A percentile compares a stretch with the other conserved stretches of the same genome.
These are phyloP conservation scores for Drosophila quinaria DNA, from an alignment of 2,888 invertebrate genomes.

Conservation along the genomic window DNA sequence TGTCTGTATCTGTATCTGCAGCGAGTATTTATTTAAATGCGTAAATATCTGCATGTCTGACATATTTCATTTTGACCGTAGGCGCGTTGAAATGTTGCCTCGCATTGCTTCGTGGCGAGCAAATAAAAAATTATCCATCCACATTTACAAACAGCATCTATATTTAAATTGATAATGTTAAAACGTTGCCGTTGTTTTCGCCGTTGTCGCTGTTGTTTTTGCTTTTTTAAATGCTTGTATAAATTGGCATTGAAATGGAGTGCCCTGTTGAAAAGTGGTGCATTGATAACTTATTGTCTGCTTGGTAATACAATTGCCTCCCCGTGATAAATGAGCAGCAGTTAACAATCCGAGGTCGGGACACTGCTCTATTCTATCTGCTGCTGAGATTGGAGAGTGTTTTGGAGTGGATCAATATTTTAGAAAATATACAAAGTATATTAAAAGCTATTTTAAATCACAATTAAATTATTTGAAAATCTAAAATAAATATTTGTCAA, in stretches of 20 bases:
- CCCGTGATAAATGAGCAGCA: conserved; percentile 50
- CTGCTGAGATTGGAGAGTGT: neutral
- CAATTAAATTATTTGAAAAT: neutral
- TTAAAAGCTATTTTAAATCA: neutral
- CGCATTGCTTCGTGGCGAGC: conserved; percentile 50
- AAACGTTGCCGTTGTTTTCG: conserved; percentile 32
- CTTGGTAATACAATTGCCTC: conserved; percentile 3
- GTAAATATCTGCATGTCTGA: conserved; percentile 72
- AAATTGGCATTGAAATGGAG: conserved; percentile 52
- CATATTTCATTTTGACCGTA: conserved; percentile 73
- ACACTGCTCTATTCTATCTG: neutral
- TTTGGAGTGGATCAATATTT: neutral
- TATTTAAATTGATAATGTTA: conserved; percentile 57
- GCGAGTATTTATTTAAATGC: conserved; percentile 74
- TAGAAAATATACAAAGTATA: neutral
- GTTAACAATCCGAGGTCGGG: conserved; percentile 42
- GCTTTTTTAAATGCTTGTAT: conserved; percentile 46
- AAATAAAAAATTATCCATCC: conserved; percentile 52
- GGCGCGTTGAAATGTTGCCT: conserved; percentile 74
- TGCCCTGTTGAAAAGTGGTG: conserved; percentile 43
- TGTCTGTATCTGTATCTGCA: conserved; percentile 17
- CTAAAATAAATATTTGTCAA: neutral
- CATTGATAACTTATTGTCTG: conserved; percentile 24
- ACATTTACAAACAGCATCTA: conserved; percentile 25
- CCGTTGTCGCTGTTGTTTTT: conserved; percentile 10